These are phyloP conservation scores for Sebastes elongatus DNA, from an alignment of 2,797 vertebrate species.

Conservation along the genomic window DNA sequence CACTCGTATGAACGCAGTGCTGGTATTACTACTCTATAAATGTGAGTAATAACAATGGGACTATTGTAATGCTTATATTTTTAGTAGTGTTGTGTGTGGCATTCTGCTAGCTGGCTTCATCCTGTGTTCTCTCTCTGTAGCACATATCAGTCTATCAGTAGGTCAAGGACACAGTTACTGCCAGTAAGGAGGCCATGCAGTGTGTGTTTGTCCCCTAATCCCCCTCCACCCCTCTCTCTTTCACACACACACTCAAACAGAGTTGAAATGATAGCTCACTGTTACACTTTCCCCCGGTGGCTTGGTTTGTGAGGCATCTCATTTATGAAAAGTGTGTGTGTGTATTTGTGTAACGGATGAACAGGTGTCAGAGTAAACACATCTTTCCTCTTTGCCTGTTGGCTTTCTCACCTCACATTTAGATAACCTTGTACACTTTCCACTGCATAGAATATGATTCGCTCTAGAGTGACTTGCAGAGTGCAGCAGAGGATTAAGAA, in stretches of 20 bases:
- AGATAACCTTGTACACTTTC: not conserved
- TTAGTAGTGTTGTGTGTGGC: not conserved
- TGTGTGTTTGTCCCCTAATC: conserved; percentile 47
- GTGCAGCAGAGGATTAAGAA: not conserved
- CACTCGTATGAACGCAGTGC: not conserved
- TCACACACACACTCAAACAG: not conserved
- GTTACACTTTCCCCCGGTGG: conserved; percentile 11
- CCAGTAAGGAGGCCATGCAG: conserved; percentile 59
- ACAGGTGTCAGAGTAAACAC: conserved; percentile 39
- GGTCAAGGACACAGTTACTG: conserved; percentile 69
- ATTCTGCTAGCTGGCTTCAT: conserved; percentile 12
- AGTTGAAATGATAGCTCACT: not conserved
- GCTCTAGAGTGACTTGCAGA: not conserved
- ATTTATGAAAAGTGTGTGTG: conserved; percentile 5
- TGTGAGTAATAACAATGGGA: not conserved
- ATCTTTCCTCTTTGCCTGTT: not conserved
- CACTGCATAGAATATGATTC: not conserved
- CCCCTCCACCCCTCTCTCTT: not conserved
- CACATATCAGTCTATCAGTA: conserved; percentile 55
- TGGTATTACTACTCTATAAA: not conserved
- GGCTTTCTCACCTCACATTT: not conserved
- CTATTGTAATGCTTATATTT: not conserved
- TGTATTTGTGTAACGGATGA: conserved; percentile 20
- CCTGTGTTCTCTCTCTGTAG: conserved; percentile 17
- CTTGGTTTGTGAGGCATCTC: conserved; percentile 22